Evolutionary conservation across 2,888 invertebrate species (phyloP), one percentile per base, ranked within the genome.

Genomic region (Temnothorax unifasciatus): DNA sequence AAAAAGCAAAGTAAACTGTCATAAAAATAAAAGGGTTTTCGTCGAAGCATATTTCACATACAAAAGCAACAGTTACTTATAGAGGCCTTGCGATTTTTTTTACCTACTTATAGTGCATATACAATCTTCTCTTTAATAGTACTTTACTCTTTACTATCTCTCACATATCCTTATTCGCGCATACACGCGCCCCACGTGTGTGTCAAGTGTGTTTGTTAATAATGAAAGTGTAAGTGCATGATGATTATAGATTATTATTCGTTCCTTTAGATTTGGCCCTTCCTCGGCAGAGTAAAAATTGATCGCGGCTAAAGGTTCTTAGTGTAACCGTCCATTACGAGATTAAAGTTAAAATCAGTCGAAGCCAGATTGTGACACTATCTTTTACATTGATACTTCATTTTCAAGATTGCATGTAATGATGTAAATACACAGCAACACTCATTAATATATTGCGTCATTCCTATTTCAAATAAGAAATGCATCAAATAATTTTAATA

Each of bases 1-100:
- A 90, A 89, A 89, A 89, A 89, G 88, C 83, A 91, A 92, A 84
- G 84, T 89, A 88, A 86, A 89, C 75, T 79, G 83, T 86, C 85
- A 88, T 87, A 90, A 92, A 91, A 83, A 87, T 89, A 90, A 91
- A 88, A 89, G 88, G 69, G 82, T 88, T 90, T 88, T 88, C 92
- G 93, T 93, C 90, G 93, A 93, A 94, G 94, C 94, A 93, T 92
- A 90, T 93, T 91, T 93, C 91, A 94, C 93, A 92, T 94, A 94
- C 93, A 94, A 94, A 94, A 94, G 94, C 94, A 94, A 94, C 94
- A 91, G 92, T 94, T 79, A 79, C 18, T 79, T 93, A 52, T 71
- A 94, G 94, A 94, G 94, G 94, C 94, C 94, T 92, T 94, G 93
- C 93, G 93, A 92, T 92, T 92, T 90, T 90, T 79, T 57, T 92